phyloP scores from a whole-genome alignment of 2,797 vertebrate species.

The Microctenopoma steveboyesi region DNA sequence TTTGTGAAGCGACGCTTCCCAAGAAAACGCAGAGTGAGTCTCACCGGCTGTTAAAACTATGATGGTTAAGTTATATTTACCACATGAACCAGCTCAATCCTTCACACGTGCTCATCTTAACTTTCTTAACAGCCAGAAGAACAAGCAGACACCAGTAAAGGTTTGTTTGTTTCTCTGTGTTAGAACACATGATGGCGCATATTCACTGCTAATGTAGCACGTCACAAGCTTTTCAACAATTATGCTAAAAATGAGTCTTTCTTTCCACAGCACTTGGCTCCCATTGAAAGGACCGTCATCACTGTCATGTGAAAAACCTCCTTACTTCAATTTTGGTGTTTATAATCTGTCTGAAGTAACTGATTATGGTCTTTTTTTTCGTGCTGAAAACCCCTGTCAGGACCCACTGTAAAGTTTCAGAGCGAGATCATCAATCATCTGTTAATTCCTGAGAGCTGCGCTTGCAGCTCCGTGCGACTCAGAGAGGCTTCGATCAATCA shows the following conservation, averaged over 20 bases:
- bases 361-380: slow-evolving; percentile 56
- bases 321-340: slow-evolving; percentile 68
- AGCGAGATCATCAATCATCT: slow-evolving; percentile 36
- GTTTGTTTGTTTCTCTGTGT: slow-evolving; percentile 58
- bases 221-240: slow-evolving; percentile 30
- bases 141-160: slow-evolving; percentile 79
- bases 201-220: neutral
- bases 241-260: slow-evolving; percentile 12
- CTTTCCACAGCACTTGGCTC: slow-evolving; percentile 53
- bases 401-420: slow-evolving; percentile 63
- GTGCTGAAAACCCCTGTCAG: slow-evolving; percentile 63
- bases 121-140: slow-evolving; percentile 76
- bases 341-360: slow-evolving; percentile 74
- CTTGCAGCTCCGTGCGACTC: slow-evolving; percentile 18
- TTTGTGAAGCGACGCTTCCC: slow-evolving; percentile 83
- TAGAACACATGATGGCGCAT: neutral
- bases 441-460: slow-evolving; percentile 31
- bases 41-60: neutral
- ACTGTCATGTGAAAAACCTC: slow-evolving; percentile 64
- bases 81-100: neutral
- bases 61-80: neutral
- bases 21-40: slow-evolving; percentile 84
- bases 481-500: slow-evolving; percentile 17
- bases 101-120: slow-evolving; percentile 26
- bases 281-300: slow-evolving; percentile 53